Evolutionary conservation across 35 echinoderm and acorn worm genomes (phyloP).

Genomic region (Chiridota heheva): DNA sequence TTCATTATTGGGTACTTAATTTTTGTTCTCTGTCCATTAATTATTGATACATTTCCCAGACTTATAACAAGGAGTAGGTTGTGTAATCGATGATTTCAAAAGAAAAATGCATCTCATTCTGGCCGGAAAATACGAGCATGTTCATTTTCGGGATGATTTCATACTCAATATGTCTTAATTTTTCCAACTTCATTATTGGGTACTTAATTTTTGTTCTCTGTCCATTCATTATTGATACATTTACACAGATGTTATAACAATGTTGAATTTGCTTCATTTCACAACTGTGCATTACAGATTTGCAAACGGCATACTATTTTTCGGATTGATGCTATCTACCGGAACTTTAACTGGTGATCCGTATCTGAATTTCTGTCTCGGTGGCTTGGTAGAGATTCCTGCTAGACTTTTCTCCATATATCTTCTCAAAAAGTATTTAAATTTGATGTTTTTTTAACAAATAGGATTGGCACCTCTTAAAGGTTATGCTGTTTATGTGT

Average conservation of each 20-base stretch:
- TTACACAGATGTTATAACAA: background rate
- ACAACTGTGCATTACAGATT: constrained; percentile 7
- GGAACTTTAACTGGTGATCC: constrained; percentile 28
- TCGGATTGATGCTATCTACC: constrained; percentile 31
- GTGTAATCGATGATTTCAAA: too few relatives aligned
- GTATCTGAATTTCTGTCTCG: constrained; percentile 37
- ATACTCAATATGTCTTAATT: background rate
- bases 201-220: background rate
- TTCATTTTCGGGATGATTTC: too few relatives aligned
- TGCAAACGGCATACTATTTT: constrained; percentile 13
- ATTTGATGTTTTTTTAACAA: too few relatives aligned
- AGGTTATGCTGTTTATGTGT: too few relatives aligned
- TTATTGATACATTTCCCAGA: too few relatives aligned
- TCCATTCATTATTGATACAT: background rate
- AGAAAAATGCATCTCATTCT: too few relatives aligned
- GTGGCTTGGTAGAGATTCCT: constrained; percentile 27
- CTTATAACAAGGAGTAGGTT: too few relatives aligned
- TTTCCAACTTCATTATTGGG: background rate
- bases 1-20: too few relatives aligned
- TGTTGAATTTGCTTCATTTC: background rate
- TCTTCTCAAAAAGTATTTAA: constrained; percentile 4
- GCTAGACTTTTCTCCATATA: constrained; percentile 12
- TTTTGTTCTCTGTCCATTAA: too few relatives aligned
- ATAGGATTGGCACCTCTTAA: too few relatives aligned
- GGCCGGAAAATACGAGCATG: too few relatives aligned